Base-by-base conservation (phyloP, 2,888 invertebrate genomes). In the Leptopilina drosophilae region DNA sequence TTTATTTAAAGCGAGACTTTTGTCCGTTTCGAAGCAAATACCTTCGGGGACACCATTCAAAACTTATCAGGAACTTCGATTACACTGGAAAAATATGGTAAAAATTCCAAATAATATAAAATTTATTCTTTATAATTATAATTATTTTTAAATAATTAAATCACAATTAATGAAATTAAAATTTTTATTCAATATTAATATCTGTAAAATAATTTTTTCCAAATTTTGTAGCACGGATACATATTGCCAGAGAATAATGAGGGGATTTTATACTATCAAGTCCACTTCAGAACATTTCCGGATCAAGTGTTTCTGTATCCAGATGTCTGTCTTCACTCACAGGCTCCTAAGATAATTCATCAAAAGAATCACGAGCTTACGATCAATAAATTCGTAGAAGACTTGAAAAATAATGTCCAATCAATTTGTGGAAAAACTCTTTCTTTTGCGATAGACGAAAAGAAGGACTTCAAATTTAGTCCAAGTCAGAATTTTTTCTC, bases 81-180 rank as follows among this genome's bases (percentile, higher is more conserved):
- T 88, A 76, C 90, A 92, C 78, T 92, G 92, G 92, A 90, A 90
- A 83, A 91, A 92, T 81, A 91, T 91, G 91, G 91, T 92, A 85
- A 46, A 59, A 64, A 73, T 56, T 77, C 46, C 14, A 49, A 75
- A 42, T 8, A 7, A 42, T 7, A 42, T n/a, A n/a, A n/a, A n/a
- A n/a, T n/a, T n/a, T n/a, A n/a, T n/a, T n/a, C n/a, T n/a, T n/a
- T n/a, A n/a, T n/a, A n/a, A n/a, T n/a, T n/a, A n/a, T n/a, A n/a
- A n/a, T n/a, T n/a, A n/a, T n/a, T n/a, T n/a, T n/a, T n/a, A n/a
- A n/a, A n/a, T n/a, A n/a, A n/a, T n/a, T n/a, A n/a, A n/a, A n/a
- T n/a, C n/a, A n/a, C n/a, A n/a, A n/a, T n/a, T n/a, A n/a, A n/a
- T n/a, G n/a, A n/a, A n/a, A n/a, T n/a, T n/a, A n/a, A n/a, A n/a